Percentiles rank a stretch among this genome's conserved stretches.
Conservation (phyloP, 2,113 vertebrate genomes). For the Thryonomys swinderianus region DNA sequence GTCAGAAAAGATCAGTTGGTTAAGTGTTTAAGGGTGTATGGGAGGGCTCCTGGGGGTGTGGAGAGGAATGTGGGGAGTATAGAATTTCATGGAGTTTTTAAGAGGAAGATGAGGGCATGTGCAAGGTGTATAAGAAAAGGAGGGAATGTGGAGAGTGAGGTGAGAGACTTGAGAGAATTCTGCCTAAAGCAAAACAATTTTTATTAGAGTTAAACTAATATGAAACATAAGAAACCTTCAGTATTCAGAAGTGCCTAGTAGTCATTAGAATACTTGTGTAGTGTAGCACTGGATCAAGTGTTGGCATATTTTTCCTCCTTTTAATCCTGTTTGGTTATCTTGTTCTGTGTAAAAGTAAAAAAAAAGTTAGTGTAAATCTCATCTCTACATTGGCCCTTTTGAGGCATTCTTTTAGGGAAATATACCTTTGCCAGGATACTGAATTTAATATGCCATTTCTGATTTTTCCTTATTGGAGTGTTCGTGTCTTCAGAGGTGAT, state of each 20-base stretch:
- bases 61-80: not conserved
- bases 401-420: constrained; percentile 37
- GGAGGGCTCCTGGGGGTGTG: not conserved
- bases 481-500: constrained; percentile 45
- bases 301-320: constrained; percentile 23
- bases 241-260: not conserved
- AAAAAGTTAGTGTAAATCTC: constrained; percentile 47
- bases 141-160: not conserved
- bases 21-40: not conserved
- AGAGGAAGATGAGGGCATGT: not conserved
- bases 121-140: not conserved
- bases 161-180: not conserved
- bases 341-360: constrained; percentile 22
- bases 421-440: constrained; percentile 19
- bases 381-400: not conserved
- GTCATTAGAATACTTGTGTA: not conserved
- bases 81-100: not conserved
- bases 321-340: constrained; percentile 3
- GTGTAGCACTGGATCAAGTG: not conserved
- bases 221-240: constrained; percentile 27
- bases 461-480: constrained; percentile 18
- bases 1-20: not conserved
- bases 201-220: constrained; percentile 19
- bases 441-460: constrained; percentile 51
- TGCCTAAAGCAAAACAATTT: constrained; percentile 1